Percentiles rank a stretch among this genome's conserved stretches.
Conservation (phyloP, 2,888 invertebrate species). For the Coenonympha arcania region DNA sequence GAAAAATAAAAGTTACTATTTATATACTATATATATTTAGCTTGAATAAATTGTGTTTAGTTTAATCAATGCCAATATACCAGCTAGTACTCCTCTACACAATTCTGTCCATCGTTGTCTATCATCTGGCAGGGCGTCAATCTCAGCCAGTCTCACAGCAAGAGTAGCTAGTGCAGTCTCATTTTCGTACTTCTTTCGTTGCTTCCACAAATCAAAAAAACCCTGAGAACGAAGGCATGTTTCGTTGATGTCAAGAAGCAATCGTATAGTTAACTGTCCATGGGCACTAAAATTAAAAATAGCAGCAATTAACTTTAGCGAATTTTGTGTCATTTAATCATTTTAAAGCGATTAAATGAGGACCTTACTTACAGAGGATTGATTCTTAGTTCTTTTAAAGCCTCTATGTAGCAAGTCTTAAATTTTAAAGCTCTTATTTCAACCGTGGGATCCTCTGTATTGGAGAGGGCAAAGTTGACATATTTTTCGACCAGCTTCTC, state of each 20-base stretch:
- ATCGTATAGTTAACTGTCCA: constrained; percentile 89
- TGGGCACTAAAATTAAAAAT: constrained; percentile 73
- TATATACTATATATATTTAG: no score
- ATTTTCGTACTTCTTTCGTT: constrained; percentile 92
- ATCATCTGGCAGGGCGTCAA: constrained; percentile 79
- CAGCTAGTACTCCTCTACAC: constrained; percentile 79
- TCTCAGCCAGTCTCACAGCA: constrained; percentile 75
- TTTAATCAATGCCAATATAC: constrained; percentile 34
- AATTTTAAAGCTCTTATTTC: constrained; percentile 86
- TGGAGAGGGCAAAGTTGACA: constrained; percentile 84
- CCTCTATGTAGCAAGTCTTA: constrained; percentile 85
- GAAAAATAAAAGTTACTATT: no score
- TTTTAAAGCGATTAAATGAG: not conserved
- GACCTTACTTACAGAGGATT: constrained; percentile 83
- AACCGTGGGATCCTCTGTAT: constrained; percentile 83
- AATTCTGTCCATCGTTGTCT: constrained; percentile 77
- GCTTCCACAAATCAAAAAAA: constrained; percentile 89
- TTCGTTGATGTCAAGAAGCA: constrained; percentile 92
- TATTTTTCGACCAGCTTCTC: constrained; percentile 89
- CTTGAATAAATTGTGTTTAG: not conserved
- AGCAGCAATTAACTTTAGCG: constrained; percentile 10
- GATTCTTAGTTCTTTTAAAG: constrained; percentile 81
- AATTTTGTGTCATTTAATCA: not conserved
- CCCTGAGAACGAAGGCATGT: constrained; percentile 91
- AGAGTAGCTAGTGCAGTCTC: constrained; percentile 83